These are phyloP conservation scores for Capreolus pygargus DNA, from an alignment of 2,113 vertebrate species.

Conservation along the genomic window DNA sequence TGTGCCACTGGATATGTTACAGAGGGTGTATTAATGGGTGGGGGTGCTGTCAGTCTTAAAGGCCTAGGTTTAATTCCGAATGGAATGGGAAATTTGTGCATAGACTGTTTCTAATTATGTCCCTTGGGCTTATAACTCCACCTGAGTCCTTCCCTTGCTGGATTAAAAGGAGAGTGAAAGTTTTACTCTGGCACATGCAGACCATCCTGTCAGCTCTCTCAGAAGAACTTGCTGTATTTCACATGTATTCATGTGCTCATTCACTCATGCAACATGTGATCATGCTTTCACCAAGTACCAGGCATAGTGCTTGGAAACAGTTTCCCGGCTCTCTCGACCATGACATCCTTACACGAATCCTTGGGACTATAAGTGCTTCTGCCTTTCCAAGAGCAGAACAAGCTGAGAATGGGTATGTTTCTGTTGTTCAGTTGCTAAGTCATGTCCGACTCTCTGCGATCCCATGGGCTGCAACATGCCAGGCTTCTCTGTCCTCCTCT, in stretches of 20 bases:
- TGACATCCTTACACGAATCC: neutral
- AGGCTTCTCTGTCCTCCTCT: neutral
- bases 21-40: neutral
- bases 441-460: neutral
- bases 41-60: neutral
- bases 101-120: constrained; percentile 4
- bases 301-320: neutral
- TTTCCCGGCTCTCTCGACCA: neutral
- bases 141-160: neutral
- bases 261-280: neutral
- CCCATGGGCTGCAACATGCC: neutral
- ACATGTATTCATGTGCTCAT: neutral
- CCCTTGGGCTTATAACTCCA: neutral
- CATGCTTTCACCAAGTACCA: neutral
- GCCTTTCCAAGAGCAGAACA: neutral
- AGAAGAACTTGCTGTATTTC: neutral
- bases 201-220: neutral
- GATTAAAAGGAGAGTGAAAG: neutral
- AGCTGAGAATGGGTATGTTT: neutral
- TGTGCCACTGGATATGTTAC: neutral
- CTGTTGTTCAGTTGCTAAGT: neutral
- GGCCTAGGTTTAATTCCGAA: constrained; percentile 20
- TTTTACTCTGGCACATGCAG: neutral
- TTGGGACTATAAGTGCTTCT: neutral
- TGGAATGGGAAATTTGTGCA: neutral